Evolutionary conservation across 2,797 vertebrate species (phyloP), one percentile per base, ranked within the genome.

Genomic region (Argentina silus): DNA sequence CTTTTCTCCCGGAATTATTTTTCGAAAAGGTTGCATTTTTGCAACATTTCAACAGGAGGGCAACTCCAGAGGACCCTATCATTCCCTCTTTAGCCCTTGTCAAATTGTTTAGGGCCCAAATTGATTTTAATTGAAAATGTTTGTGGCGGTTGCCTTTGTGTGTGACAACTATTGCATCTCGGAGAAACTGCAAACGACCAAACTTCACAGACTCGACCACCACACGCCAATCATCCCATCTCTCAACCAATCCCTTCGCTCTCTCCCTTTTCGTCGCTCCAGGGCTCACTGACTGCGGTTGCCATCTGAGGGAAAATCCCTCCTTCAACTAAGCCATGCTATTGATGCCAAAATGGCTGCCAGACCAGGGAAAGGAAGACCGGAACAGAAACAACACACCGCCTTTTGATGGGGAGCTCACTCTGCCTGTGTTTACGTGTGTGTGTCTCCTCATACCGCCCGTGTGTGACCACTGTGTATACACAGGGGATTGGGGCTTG

Each of bases 381-480:
- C 70, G 77, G 79, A 84, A 36, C 27, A 82, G 88, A 86, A 79
- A 78, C 59, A 36, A 66, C 64, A 45, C 7, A 50, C 6, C 11
- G 73, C 74, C 74, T 78, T 85, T 85, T 89, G 83, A 88, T 82
- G 83, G 77, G 51, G 47, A 69, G 45, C 67, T 59, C 7, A 65
- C 76, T 70, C 81, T 51, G 47, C 45, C 21, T 53, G 51, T 66
- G 76, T 75, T 81, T 73, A 74, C 86, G 83, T 90, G 83, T 72
- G 85, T 81, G 78, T 79, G 87, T 89, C 85, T 88, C 88, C 82
- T 83, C 86, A 87, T 82, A 84, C 83, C 78, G 81, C 86, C 73
- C 53, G 59, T 85, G 78, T 85, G 83, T 81, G 55, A 89, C 89
- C 84, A 2, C 79, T 90, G 89, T 91, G 91, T 92, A 90, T 77